Evolutionary conservation across 2,113 vertebrate genomes (phyloP).

Genomic region (Sceloporus undulatus): DNA sequence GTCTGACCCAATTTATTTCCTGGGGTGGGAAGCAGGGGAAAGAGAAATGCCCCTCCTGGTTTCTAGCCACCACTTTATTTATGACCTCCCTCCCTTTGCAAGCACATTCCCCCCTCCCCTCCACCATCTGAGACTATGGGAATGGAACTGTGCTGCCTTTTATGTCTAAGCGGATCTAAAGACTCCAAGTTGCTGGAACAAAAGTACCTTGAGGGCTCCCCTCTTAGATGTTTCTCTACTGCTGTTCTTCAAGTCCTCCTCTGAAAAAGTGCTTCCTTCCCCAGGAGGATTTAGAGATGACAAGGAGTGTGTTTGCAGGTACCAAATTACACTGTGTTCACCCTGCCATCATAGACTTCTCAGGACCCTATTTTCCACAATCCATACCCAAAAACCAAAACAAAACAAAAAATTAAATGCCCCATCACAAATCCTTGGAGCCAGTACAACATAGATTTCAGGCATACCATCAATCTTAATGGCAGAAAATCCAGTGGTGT

Average conservation of each 20-base stretch:
- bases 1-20: conserved; percentile 62
- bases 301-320: accelerated
- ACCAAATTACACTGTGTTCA: accelerated
- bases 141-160: conserved; percentile 35
- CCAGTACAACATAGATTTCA: accelerated
- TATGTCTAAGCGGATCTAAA: conserved; percentile 51
- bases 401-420: too few species aligned
- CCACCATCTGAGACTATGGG: conserved; percentile 32
- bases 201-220: conserved; percentile 57
- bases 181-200: conserved; percentile 57
- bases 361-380: background rate
- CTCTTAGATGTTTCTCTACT: conserved; percentile 59
- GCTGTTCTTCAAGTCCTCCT: conserved; percentile 49
- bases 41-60: conserved; percentile 43
- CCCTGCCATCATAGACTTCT: background rate
- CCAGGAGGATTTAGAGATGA: background rate
- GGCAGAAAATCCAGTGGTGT: background rate
- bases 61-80: conserved; percentile 49
- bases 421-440: accelerated
- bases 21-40: background rate
- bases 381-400: accelerated
- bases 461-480: background rate
- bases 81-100: conserved; percentile 37
- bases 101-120: conserved; percentile 36
- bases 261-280: conserved; percentile 6